Percentiles rank a stretch among this genome's conserved stretches.
phyloP scores from a whole-genome alignment of 2,888 invertebrate species.

The Notodromas monacha region DNA sequence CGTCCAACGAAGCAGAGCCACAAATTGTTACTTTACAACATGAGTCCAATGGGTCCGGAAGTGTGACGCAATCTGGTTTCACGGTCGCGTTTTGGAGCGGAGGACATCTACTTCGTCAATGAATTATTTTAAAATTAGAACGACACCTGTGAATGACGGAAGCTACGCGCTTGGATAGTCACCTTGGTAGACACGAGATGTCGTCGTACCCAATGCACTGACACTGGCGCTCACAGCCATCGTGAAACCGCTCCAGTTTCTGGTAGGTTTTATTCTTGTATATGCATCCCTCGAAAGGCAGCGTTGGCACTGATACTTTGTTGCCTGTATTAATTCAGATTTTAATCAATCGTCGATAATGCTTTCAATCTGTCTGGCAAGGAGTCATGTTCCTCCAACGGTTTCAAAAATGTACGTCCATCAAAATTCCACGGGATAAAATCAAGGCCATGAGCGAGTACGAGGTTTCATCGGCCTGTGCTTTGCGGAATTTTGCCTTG shows the following conservation, averaged over 20 bases:
- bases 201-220: slow-evolving; percentile 35
- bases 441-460: too few relatives aligned
- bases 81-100: background rate
- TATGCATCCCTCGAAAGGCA: slow-evolving; percentile 23
- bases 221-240: slow-evolving; percentile 47
- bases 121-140: too few relatives aligned
- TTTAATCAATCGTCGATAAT: too few relatives aligned
- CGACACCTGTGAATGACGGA: too few relatives aligned
- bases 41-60: slow-evolving; percentile 43
- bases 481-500: too few relatives aligned
- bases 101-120: slow-evolving; percentile 8
- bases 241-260: slow-evolving; percentile 34
- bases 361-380: too few relatives aligned
- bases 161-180: too few relatives aligned
- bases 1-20: slow-evolving; percentile 22
- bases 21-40: slow-evolving; percentile 59
- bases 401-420: too few relatives aligned
- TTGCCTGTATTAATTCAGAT: too few relatives aligned
- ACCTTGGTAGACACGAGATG: slow-evolving; percentile 37
- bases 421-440: too few relatives aligned
- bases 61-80: slow-evolving; percentile 47
- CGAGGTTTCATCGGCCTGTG: too few relatives aligned
- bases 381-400: too few relatives aligned
- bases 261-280: slow-evolving; percentile 34
- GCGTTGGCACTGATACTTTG: slow-evolving; percentile 11